Base-by-base conservation (phyloP, 2,888 invertebrate species). In the Oxycera nigricornis region DNA sequence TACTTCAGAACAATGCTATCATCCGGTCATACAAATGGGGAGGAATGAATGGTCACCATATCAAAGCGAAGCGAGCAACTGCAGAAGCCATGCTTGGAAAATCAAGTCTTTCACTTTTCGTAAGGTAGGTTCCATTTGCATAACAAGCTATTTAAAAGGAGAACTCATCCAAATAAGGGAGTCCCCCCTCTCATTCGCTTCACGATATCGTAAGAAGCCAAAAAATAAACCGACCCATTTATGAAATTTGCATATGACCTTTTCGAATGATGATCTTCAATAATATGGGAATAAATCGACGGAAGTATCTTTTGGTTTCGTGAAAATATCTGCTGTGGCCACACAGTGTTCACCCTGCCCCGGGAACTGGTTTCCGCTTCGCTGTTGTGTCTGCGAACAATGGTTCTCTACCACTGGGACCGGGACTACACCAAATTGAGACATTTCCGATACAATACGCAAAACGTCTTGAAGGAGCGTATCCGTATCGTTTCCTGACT, bases 241-340 rank as follows among this genome's bases (percentile, higher is more conserved):
- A 68, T n/a, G 35, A 55, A 70, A 70, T 55, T 70, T 55, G 70
- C 70, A 70, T 70, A 52, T 31, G 55, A 22, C 55, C 52, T 70
- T 26, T 31, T 31, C 31, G 30, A 55, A 26, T 46, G 67, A 50
- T 68, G n/a, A 26, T 55, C 22, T 20, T 20, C n/a, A n/a, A n/a
- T 70, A 31, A 70, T 14, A 52, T 52, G 72, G 68, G 70, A 65
- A 65, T 39, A 41, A 65, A 62, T 62, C 62, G 26, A 73, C 75
- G 75, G 73, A 74, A 76, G 75, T 76, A 67, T 75, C 73, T 68
- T 73, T 75, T 72, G 75, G 75, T 75, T 75, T 70, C 20, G 73
- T 73, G 70, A 73, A 75, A 70, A 75, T 75, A 67, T 73, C 52
- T 30, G 24, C 73, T 75, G 75, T 75, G 75, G 75, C 73, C 75